Base-by-base conservation (phyloP, 2,888 invertebrate genomes). In the Melinaea menophilus region DNA sequence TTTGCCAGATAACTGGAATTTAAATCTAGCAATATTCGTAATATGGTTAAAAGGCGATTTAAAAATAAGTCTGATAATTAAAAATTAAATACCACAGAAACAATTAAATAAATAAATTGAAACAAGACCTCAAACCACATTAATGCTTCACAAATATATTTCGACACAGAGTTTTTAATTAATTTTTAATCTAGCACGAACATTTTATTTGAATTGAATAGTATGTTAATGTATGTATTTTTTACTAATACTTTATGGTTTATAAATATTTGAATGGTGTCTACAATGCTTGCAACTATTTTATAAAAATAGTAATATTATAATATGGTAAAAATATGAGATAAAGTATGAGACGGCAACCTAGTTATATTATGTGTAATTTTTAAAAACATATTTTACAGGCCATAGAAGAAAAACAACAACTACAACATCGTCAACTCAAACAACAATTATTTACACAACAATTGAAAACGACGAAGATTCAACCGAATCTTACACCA, bases 381-480 rank as follows among this genome's bases (percentile, higher is more conserved):
- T 22, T 22, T 22, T 22, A 22, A 22, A 22, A 22, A 22, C 22
- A 22, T 22, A 22, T 57, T 59, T 61, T 60, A 7, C 37, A 90
- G 90, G 88, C 77, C 90, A 90, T 73, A 85, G 88, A 75, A 86
- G 90, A 87, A 90, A 88, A 86, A 88, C 88, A n/a, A 83, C 87
- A 61, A 73, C 75, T 5, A 72, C 72, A 2, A 74, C 74, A 13
- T 78, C 82, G 0, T 81, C 86, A 65, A 80, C 85, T 13, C 78
- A 78, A 73, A 79, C 84, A 59, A 82, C 79, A 71, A 69, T 81
- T 31, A 73, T 77, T 4, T 82, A 79, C 67, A 81, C 86, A 63
- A 74, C 75, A 69, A 66, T 73, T 56, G 80, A 79, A 57, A 77
- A 68, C 67, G 80, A 84, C 56, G 79, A 77, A 59, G 81, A 78